phyloP scores from a whole-genome alignment of 2,888 invertebrate species.

The Trachelus troglodyta region DNA sequence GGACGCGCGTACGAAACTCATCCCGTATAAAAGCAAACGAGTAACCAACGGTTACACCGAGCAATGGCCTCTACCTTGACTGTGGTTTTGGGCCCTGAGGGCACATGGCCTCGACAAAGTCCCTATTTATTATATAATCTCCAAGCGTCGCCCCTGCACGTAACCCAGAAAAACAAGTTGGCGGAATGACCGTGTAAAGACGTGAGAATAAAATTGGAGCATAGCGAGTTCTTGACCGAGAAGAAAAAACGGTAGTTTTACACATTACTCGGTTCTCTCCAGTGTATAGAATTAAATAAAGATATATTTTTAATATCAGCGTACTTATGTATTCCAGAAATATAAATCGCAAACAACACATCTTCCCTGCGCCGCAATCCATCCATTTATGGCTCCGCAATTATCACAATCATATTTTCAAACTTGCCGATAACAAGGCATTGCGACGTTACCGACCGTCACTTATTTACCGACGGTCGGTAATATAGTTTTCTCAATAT shows the following conservation, averaged over 20 bases:
- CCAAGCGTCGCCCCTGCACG: not conserved
- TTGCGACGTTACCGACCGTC: not conserved
- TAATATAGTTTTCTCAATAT: not conserved
- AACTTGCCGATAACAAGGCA: not conserved
- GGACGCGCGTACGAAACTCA: not conserved
- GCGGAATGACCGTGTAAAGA: not conserved
- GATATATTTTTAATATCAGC: not conserved
- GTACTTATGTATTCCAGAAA: not conserved
- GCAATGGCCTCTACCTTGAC: conserved; percentile 3
- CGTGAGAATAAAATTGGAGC: not conserved
- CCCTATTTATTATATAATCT: conserved; percentile 5
- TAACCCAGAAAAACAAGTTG: conserved; percentile 4
- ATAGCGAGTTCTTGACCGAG: not conserved
- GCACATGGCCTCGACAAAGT: conserved; percentile 1
- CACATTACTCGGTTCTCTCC: not conserved
- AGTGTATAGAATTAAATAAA: not conserved
- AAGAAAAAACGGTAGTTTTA: not conserved
- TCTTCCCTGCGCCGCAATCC: not conserved
- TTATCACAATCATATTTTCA: not conserved
- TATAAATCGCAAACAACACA: not conserved
- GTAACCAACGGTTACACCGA: conserved; percentile 1
- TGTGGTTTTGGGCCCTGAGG: conserved; percentile 5
- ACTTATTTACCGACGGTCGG: not conserved
- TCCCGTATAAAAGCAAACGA: not conserved
- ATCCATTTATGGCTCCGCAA: not conserved